Percentiles rank a stretch among this genome's conserved stretches.
These are phyloP conservation scores for Apodemia duryi DNA, from an alignment of 2,888 invertebrate genomes.

Conservation along the genomic window DNA sequence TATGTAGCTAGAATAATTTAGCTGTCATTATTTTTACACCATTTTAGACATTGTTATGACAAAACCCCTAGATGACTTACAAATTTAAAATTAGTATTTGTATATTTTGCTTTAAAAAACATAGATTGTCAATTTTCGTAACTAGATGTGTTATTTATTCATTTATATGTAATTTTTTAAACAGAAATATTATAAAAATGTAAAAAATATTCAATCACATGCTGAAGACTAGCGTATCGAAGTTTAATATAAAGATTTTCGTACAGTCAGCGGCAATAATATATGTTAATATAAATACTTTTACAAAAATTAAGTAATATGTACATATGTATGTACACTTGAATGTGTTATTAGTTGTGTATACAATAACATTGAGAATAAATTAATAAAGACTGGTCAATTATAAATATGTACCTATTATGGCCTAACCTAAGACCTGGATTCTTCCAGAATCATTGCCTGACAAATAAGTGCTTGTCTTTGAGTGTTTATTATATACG, in stretches of 20 bases:
- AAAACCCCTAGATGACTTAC: conserved; percentile 16
- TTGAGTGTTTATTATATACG: too few relatives aligned
- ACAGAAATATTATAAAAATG: conserved; percentile 7
- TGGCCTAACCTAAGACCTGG: too few relatives aligned
- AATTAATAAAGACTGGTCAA: too few relatives aligned
- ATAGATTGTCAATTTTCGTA: conserved; percentile 1
- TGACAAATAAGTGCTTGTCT: too few relatives aligned
- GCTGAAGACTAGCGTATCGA: neutral
- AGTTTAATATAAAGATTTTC: conserved; percentile 8
- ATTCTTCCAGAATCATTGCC: too few relatives aligned
- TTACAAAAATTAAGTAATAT: too few relatives aligned
- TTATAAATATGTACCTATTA: too few relatives aligned
- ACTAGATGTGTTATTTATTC: conserved; percentile 7
- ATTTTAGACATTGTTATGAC: conserved; percentile 27
- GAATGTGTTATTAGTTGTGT: too few relatives aligned
- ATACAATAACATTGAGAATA: too few relatives aligned
- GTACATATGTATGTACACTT: too few relatives aligned
- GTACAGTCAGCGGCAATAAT: conserved; percentile 12
- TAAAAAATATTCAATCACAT: neutral
- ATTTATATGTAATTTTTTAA: conserved; percentile 8
- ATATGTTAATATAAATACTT: neutral
- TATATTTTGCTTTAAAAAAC: conserved; percentile 1
- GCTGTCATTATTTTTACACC: conserved; percentile 35
- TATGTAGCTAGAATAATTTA: conserved; percentile 69
- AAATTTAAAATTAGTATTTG: neutral